Base-by-base conservation (phyloP, 2,888 invertebrate genomes). In the Amphiduros pacificus region DNA sequence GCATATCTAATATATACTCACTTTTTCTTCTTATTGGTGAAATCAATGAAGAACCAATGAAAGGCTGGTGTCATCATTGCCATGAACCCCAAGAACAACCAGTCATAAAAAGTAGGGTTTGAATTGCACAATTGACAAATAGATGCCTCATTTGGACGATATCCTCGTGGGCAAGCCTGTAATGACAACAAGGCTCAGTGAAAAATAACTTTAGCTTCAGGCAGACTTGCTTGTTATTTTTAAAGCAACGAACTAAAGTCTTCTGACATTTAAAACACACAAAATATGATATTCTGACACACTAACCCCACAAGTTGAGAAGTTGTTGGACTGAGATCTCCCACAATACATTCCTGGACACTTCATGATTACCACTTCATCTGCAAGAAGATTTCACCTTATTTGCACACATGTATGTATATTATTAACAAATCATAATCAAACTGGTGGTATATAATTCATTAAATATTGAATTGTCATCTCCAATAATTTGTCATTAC, bases 41-140 rank as follows among this genome's bases (percentile, higher is more conserved):
- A 73, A 62, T 96, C 95, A 59, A 97, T 95, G 76, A 92, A 94
- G 79, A 93, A 92, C 88, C 92, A 93, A 82, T 97, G 94, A 60
- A 96, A 84, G 51, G 94, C 89, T 48, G 97, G 84, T 0, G 94
- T 91, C 49, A 95, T 80, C 20, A 96, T 82, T 0, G 91, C 92
- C 92, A 97, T 94, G 77, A 97, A 98, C 1, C 93, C 92, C 26
- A 97, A 87, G 80, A 93, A 94, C 50, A 96, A 86, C 91, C 94
- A 94, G 75, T 96, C 96, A 77, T 97, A 96, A 44, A 92, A 87
- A 17, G 88, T 86, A 0, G 93, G 91, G 36, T 86, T 85, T 58
- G 90, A 89, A 1, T 87, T 85, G 76, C 96, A 97, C 1, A 87
- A 87, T 22, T 86, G 83, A 78, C 96, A 94, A 44, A 90, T 88